phyloP scores from a whole-genome alignment of 2,888 invertebrate genomes.

The Macrostomum cliftonense region DNA sequence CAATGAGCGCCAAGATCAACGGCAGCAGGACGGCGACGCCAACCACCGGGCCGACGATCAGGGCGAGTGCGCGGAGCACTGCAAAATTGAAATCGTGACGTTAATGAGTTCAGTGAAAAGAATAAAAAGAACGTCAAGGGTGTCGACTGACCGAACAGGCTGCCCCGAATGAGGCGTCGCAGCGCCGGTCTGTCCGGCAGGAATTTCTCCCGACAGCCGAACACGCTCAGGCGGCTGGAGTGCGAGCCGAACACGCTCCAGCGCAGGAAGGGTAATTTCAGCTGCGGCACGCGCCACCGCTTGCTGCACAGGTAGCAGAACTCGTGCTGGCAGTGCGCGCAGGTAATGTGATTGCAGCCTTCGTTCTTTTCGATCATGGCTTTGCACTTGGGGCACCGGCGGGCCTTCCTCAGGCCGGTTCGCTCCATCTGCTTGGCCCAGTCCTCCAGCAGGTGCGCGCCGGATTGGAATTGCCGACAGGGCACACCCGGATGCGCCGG shows the following conservation, averaged over 20 bases:
- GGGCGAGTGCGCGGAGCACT: too few species aligned
- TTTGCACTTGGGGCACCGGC: slow-evolving; percentile 38
- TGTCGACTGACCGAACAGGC: slow-evolving; percentile 34
- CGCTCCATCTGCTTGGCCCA: slow-evolving; percentile 34
- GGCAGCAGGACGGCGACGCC: too few species aligned
- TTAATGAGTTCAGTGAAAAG: too few species aligned
- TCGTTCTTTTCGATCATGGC: slow-evolving; percentile 15
- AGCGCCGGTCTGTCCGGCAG: slow-evolving; percentile 28
- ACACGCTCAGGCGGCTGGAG: slow-evolving; percentile 30
- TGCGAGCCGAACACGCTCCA: slow-evolving; percentile 30
- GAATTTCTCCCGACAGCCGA: slow-evolving; percentile 37
- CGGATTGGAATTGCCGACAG: slow-evolving; percentile 32
- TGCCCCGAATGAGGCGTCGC: slow-evolving; percentile 30
- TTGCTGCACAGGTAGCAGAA: slow-evolving; percentile 40
- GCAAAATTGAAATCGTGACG: too few species aligned
- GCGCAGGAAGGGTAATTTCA: slow-evolving; percentile 8
- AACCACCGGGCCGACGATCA: too few species aligned
- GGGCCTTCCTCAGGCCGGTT: slow-evolving; percentile 35
- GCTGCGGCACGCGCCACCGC: slow-evolving; percentile 26
- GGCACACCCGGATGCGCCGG: slow-evolving; percentile 33
- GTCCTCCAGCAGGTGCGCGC: slow-evolving; percentile 31
- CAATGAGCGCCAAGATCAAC: too few species aligned
- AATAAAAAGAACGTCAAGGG: too few species aligned
- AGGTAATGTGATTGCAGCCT: too few species aligned
- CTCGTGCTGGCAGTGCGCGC: slow-evolving; percentile 31